These are phyloP conservation scores for Melitaea athalia DNA, from an alignment of 2,888 invertebrate genomes.

Conservation along the genomic window DNA sequence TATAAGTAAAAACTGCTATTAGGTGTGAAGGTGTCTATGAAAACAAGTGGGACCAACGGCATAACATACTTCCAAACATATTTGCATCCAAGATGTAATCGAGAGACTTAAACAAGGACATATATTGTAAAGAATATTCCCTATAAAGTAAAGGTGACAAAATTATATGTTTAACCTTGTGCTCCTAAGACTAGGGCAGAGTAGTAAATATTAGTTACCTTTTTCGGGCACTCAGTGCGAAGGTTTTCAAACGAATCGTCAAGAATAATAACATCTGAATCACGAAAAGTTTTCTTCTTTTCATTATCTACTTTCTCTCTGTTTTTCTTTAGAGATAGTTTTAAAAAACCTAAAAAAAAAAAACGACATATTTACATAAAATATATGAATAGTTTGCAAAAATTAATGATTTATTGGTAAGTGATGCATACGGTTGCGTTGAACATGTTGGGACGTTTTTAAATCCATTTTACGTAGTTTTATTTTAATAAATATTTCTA, in stretches of 20 bases:
- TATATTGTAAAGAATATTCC: no score
- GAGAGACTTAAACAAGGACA: no score
- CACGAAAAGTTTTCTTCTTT: conserved; percentile 51
- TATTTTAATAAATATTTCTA: neutral
- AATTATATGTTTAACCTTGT: neutral
- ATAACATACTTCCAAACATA: no score
- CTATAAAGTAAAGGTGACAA: no score
- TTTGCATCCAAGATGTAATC: no score
- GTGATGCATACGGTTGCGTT: conserved; percentile 51
- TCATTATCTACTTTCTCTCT: conserved; percentile 50
- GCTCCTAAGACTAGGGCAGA: neutral
- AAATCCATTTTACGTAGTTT: conserved; percentile 51
- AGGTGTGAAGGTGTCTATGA: no score
- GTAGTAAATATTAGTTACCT: conserved; percentile 52
- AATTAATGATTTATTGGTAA: neutral
- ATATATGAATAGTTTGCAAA: neutral
- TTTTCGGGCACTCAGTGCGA: conserved; percentile 52
- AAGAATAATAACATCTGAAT: conserved; percentile 63
- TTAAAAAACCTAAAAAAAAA: conserved; percentile 60
- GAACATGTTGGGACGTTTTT: conserved; percentile 48
- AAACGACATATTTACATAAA: neutral
- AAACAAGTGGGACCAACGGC: no score
- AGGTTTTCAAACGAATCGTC: conserved; percentile 72
- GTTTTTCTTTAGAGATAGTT: conserved; percentile 70
- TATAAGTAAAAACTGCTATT: no score